These are phyloP conservation scores for Dryococelus australis DNA, from an alignment of 2,888 invertebrate genomes.

Conservation along the genomic window DNA sequence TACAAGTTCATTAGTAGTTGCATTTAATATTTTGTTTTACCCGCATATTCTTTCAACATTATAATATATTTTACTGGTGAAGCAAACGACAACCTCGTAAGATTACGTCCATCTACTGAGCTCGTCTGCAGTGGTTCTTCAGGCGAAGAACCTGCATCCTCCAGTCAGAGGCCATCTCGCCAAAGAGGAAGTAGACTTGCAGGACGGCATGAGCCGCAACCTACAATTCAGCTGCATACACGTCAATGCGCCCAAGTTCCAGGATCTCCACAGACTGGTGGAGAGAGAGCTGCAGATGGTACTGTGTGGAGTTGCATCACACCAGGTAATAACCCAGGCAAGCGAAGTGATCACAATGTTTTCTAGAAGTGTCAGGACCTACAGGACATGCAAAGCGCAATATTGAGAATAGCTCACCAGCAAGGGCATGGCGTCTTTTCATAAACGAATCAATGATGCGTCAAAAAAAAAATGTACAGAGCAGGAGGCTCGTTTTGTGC, in stretches of 20 bases:
- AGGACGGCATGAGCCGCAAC: neutral
- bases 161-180: neutral
- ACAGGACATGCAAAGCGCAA: no score
- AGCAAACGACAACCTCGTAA: no score
- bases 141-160: neutral
- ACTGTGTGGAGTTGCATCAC: neutral
- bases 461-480: constrained; percentile 21
- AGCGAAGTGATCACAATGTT: no score
- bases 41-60: no score
- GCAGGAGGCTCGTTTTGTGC: constrained; percentile 18
- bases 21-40: no score
- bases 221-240: no score
- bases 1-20: no score
- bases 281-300: neutral
- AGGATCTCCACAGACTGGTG: neutral
- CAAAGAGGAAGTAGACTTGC: neutral
- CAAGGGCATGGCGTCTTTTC: neutral
- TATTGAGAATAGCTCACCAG: constrained; percentile 3
- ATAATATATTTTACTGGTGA: no score
- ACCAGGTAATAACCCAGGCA: no score
- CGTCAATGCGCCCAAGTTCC: neutral
- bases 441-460: constrained; percentile 21
- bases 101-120: no score
- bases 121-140: no score
- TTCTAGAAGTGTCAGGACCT: no score